Evolutionary conservation across 2,888 invertebrate genomes (phyloP), one percentile per base, ranked within the genome.

Genomic region (Phoenoteleia sp.): DNA sequence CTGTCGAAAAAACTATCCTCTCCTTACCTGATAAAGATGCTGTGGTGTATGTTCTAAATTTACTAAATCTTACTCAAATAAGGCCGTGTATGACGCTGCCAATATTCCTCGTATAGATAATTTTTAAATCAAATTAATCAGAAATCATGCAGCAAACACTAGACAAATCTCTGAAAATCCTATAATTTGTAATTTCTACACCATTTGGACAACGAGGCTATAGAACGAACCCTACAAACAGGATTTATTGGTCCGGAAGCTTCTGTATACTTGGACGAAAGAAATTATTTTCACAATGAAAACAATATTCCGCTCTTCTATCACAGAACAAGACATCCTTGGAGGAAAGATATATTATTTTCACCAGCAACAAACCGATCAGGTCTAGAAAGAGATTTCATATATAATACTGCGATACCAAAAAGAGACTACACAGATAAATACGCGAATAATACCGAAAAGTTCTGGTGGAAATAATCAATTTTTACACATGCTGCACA

Each of bases 211-310:
- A 17, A 15, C n/a, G 3, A n/a, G 9, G 4, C 11, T 11, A 56
- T 66, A 11, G 33, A 58, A 27, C 17, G 15, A 71, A n/a, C 56
- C 1, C 3, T 71, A 5, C 11, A 9, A 27, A 29, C 60, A 0
- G 80, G 85, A 2, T 75, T 36, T 21, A 19, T 82, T 9, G 72
- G 69, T 1, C 81, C 75, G 3, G 79, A 85, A 52, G 27, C 64
- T 0, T 81, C 79, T 58, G 36, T 74, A 11, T 80, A 76, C 36
- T 19, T 85, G 6, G 82, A 85, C 27, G 1, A 3, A 11, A 39
- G 3, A 39, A 27, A 27, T 11, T 62, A 62, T n/a, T 13, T 74
- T 2, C 74, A 74, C 0, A 74, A 74, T 13, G 0, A 2, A 9
- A 3, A 49, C 1, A 62, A 62, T n/a, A 29, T 74, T 5, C 74